These are phyloP conservation scores for Lota lota DNA, from an alignment of 2,113 vertebrate genomes.

Conservation along the genomic window DNA sequence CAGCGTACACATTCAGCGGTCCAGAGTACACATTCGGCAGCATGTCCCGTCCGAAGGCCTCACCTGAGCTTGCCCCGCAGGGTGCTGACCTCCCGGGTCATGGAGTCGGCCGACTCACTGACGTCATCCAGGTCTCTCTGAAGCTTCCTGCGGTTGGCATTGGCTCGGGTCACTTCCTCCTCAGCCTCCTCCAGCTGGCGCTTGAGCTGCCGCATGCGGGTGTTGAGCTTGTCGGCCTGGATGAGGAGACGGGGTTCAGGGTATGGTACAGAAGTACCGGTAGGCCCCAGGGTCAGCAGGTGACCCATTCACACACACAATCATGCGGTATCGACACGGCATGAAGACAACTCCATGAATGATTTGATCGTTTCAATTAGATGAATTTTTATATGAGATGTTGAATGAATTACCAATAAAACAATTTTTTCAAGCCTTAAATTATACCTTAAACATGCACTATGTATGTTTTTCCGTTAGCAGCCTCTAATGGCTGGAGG, in stretches of 20 bases:
- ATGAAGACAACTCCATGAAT: too few relatives aligned
- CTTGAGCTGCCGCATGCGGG: conserved; percentile 82
- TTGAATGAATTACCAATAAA: too few relatives aligned
- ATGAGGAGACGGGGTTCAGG: neutral
- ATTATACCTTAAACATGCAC: too few relatives aligned
- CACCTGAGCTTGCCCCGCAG: conserved; percentile 84
- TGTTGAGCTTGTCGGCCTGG: conserved; percentile 80
- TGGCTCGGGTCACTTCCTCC: conserved; percentile 81
- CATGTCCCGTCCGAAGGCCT: neutral
- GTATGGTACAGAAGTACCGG: neutral
- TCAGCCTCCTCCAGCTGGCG: conserved; percentile 85
- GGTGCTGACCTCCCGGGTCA: conserved; percentile 83
- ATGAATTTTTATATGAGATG: too few relatives aligned
- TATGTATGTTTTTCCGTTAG: too few relatives aligned
- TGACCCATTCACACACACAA: too few relatives aligned
- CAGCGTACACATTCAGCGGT: neutral
- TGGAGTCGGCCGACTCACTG: conserved; percentile 72
- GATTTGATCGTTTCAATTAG: too few relatives aligned
- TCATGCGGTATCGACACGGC: too few relatives aligned
- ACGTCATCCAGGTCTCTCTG: conserved; percentile 86
- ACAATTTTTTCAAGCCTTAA: too few relatives aligned
- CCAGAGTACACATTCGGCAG: neutral
- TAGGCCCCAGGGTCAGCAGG: neutral
- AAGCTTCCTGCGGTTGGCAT: conserved; percentile 79
- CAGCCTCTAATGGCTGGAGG: too few relatives aligned